These are phyloP conservation scores for Erebia aethiops DNA, from an alignment of 2,888 invertebrate species.

Conservation along the genomic window DNA sequence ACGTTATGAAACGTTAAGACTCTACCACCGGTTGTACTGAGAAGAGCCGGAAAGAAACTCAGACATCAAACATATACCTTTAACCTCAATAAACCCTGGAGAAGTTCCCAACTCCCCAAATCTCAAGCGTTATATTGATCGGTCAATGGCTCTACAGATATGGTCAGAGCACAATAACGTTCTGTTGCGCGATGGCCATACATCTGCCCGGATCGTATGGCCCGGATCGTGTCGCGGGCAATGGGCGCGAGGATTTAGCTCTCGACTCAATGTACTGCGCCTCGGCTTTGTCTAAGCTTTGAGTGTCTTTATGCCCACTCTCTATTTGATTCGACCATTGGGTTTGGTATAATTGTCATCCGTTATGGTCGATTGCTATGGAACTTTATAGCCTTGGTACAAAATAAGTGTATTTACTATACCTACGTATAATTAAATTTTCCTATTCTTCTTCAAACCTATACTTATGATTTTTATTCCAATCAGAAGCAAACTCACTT, in stretches of 20 bases:
- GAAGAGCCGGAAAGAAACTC: too few species aligned
- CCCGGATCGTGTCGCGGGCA: slow-evolving; percentile 69
- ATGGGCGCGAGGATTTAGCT: slow-evolving; percentile 73
- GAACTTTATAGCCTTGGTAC: slow-evolving; percentile 26
- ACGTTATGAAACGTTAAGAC: too few species aligned
- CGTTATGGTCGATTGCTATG: slow-evolving; percentile 24
- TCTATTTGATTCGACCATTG: slow-evolving; percentile 32
- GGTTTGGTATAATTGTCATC: slow-evolving; percentile 32
- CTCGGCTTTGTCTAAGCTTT: slow-evolving; percentile 65
- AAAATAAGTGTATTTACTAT: not conserved
- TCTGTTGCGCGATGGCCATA: slow-evolving; percentile 50
- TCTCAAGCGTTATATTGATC: slow-evolving; percentile 36
- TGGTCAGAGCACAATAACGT: slow-evolving; percentile 46
- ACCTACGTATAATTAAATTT: too few species aligned
- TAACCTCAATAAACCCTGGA: not conserved
- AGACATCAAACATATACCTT: not conserved
- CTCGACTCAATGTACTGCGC: slow-evolving; percentile 62
- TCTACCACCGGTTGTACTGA: too few species aligned
- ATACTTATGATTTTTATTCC: not conserved
- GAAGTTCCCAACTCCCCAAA: slow-evolving; percentile 8
- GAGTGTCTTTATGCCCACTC: slow-evolving; percentile 52
- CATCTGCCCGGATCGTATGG: slow-evolving; percentile 78
- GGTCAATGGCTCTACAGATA: slow-evolving; percentile 62
- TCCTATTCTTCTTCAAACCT: not conserved
- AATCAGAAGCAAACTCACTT: too few species aligned